Conservation (phyloP, 2,797 vertebrate species). For the Hydrophis major region DNA sequence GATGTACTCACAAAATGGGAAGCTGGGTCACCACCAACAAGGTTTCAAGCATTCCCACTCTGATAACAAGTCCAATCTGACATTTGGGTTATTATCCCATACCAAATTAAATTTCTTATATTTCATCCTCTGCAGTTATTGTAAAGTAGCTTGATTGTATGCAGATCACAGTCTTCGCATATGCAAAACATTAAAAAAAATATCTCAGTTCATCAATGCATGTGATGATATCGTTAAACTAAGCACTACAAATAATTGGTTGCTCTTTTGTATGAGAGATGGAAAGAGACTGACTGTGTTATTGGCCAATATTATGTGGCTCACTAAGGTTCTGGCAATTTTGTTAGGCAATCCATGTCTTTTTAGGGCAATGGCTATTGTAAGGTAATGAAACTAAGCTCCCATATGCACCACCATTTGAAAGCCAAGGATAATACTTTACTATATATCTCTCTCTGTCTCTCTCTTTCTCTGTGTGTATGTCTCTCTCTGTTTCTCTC, state of each 20-base stretch:
- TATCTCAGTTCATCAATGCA: background rate
- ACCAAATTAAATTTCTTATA: background rate
- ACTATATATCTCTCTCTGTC: background rate
- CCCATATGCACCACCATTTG: background rate
- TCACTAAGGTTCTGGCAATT: background rate
- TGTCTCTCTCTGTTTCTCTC: no score
- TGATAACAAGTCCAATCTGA: background rate
- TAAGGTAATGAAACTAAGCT: background rate
- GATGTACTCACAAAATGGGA: background rate
- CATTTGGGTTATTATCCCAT: background rate
- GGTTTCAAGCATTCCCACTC: background rate
- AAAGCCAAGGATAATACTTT: background rate
- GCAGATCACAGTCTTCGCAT: background rate
- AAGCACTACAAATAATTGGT: background rate
- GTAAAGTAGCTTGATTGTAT: background rate
- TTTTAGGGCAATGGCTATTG: background rate
- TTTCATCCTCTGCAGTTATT: background rate
- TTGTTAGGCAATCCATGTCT: background rate
- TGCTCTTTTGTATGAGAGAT: background rate
- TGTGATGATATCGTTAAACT: background rate
- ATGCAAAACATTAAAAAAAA: background rate
- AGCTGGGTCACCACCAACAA: background rate
- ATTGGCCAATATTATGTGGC: background rate
- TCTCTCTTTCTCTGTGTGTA: background rate
- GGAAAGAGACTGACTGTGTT: background rate